These are phyloP conservation scores for Cremastobaeus sp. DNA, from an alignment of 2,888 invertebrate genomes.

Conservation along the genomic window DNA sequence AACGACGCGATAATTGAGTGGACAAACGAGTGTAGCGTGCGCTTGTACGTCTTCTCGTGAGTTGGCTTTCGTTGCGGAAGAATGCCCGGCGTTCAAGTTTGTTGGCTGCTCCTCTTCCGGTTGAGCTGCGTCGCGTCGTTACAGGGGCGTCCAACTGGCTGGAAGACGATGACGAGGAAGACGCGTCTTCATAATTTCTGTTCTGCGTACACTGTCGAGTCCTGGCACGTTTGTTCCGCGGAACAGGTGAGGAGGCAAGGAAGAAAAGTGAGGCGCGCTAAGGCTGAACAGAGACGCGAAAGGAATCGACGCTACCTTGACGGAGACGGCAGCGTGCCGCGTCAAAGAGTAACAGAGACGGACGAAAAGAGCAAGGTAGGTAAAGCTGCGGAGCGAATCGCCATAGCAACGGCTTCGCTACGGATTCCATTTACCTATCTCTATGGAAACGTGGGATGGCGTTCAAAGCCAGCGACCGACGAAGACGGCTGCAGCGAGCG, in stretches of 20 bases:
- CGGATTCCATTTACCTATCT: conserved; percentile 78
- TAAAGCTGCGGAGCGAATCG: conserved; percentile 72
- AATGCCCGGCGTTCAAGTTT: conserved; percentile 66
- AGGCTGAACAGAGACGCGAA: conserved; percentile 30
- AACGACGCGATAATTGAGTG: conserved; percentile 59
- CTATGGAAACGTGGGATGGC: conserved; percentile 77
- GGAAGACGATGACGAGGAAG: conserved; percentile 63
- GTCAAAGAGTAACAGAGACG: conserved; percentile 53
- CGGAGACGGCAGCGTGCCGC: conserved; percentile 50
- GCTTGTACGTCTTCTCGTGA: conserved; percentile 64
- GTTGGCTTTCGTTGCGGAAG: conserved; percentile 63
- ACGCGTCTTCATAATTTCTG: conserved; percentile 50
- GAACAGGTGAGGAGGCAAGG: conserved; percentile 52
- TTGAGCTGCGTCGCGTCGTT: conserved; percentile 67
- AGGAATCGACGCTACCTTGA: conserved; percentile 41
- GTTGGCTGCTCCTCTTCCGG: conserved; percentile 68
- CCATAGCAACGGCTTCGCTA: conserved; percentile 77
- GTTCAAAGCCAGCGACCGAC: conserved; percentile 71
- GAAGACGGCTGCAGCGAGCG: conserved; percentile 59
- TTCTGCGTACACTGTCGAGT: conserved; percentile 35
- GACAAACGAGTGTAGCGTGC: conserved; percentile 59
- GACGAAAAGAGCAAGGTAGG: conserved; percentile 57
- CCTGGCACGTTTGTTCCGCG: conserved; percentile 47
- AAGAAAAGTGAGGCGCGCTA: conserved; percentile 41
- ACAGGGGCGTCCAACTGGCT: conserved; percentile 69